Percentiles rank a stretch among this genome's conserved stretches.
Conservation (phyloP, 2,797 vertebrate genomes). For the Rhyacichthys aspro region DNA sequence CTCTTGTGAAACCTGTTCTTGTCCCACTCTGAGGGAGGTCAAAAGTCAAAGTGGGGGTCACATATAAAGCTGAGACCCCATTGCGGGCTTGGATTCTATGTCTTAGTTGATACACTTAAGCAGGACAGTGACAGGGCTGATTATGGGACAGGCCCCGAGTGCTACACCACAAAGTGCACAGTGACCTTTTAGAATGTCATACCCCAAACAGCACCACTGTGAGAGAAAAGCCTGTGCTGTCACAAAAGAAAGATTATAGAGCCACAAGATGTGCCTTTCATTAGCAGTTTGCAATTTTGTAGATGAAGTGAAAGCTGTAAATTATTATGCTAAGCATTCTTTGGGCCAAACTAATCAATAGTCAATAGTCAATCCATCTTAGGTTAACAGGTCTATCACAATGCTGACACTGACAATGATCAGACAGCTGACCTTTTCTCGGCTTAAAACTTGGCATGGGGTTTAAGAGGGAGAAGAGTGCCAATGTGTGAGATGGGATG, state of each 20-base stretch:
- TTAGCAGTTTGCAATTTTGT: background rate
- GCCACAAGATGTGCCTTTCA: conserved; percentile 1
- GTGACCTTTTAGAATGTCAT: conserved; percentile 67
- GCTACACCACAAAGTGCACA: conserved; percentile 38
- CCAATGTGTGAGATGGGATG: conserved; percentile 45
- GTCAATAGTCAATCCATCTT: conserved; percentile 69
- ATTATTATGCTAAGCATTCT: conserved; percentile 32
- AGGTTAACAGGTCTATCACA: conserved; percentile 74
- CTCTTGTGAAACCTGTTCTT: conserved; percentile 37
- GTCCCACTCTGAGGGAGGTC: conserved; percentile 40
- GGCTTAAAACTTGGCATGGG: conserved; percentile 70
- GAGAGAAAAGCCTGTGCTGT: conserved; percentile 50
- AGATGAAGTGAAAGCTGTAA: conserved; percentile 21
- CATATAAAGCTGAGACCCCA: conserved; percentile 25
- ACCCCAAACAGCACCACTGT: conserved; percentile 49
- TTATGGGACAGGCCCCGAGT: conserved; percentile 45
- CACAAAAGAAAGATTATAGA: conserved; percentile 25
- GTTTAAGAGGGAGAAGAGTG: conserved; percentile 38
- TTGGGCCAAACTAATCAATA: conserved; percentile 51
- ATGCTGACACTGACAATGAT: conserved; percentile 70
- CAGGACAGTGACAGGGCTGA: conserved; percentile 46
- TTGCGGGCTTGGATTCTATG: conserved; percentile 31
- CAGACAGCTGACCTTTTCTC: conserved; percentile 74
- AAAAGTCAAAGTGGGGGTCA: conserved; percentile 40
- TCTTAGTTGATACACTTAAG: conserved; percentile 40